phyloP scores from a whole-genome alignment of 2,888 invertebrate species.

The Resseliella maxima region DNA sequence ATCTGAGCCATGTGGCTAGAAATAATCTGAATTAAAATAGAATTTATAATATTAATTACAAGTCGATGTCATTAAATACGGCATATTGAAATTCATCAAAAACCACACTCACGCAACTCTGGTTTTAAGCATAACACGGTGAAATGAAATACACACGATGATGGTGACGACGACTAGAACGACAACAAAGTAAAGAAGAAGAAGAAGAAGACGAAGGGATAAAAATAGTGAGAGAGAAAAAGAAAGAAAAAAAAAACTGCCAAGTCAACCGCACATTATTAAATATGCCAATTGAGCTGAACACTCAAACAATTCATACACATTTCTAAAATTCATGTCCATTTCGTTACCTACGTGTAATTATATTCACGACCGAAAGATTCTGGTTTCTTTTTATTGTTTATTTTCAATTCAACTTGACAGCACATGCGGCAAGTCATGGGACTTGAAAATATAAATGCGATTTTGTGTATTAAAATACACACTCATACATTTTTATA shows the following conservation, averaged over 20 bases:
- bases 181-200: not conserved
- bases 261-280: conserved; percentile 15
- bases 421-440: conserved; percentile 1
- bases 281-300: conserved; percentile 43
- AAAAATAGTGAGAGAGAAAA: too few relatives aligned
- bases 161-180: not conserved
- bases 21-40: not conserved
- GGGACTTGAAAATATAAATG: not conserved
- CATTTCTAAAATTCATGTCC: conserved; percentile 5
- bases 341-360: conserved; percentile 27
- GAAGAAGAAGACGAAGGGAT: not conserved
- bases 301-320: not conserved
- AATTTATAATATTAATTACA: conserved; percentile 49
- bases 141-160: not conserved
- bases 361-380: not conserved
- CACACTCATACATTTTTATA: too few relatives aligned
- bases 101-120: conserved; percentile 48
- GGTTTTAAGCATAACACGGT: not conserved
- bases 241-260: not conserved
- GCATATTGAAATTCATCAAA: conserved; percentile 21
- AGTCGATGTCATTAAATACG: conserved; percentile 13
- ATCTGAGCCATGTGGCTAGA: too few relatives aligned
- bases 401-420: conserved; percentile 22
- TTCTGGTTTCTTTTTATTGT: not conserved
- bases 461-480: not conserved